Percentiles rank a stretch among this genome's conserved stretches.
These are phyloP conservation scores for Andrena praecox DNA, from an alignment of 2,888 invertebrate genomes.

Conservation along the genomic window DNA sequence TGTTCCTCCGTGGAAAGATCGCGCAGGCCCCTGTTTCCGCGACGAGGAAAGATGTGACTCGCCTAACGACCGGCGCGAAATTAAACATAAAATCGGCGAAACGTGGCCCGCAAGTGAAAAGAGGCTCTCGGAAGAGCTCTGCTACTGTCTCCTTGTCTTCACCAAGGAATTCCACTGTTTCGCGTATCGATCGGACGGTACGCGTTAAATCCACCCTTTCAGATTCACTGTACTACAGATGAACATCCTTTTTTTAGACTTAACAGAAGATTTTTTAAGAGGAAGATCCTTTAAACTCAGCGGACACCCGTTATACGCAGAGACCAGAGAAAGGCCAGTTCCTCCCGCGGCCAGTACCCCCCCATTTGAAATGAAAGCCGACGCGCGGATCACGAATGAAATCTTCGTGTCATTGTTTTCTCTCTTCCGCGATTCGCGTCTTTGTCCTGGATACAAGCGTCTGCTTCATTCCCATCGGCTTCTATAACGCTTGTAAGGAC, in stretches of 20 bases:
- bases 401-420: conserved; percentile 54
- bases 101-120: conserved; percentile 55
- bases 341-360: background rate
- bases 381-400: conserved; percentile 44
- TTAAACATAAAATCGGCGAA: conserved; percentile 66
- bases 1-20: conserved; percentile 35
- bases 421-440: conserved; percentile 36
- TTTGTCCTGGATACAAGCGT: conserved; percentile 41
- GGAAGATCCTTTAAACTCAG: background rate
- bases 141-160: conserved; percentile 20
- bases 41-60: conserved; percentile 56
- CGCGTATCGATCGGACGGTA: conserved; percentile 13
- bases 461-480: conserved; percentile 24
- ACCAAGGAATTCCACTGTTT: conserved; percentile 12
- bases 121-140: conserved; percentile 1
- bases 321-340: conserved; percentile 16
- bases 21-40: conserved; percentile 28
- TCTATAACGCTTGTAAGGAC: conserved; percentile 21
- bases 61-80: conserved; percentile 58
- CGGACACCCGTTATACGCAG: conserved; percentile 8
- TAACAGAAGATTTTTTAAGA: background rate
- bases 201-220: too few relatives aligned
- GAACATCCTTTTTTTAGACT: background rate
- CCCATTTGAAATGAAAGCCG: conserved; percentile 43
- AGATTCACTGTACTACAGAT: too few relatives aligned